A percentile compares a stretch with the other conserved stretches of the same genome.
Evolutionary conservation across 2,888 invertebrate genomes (phyloP).

Genomic region (Diplazon laetatorius): DNA sequence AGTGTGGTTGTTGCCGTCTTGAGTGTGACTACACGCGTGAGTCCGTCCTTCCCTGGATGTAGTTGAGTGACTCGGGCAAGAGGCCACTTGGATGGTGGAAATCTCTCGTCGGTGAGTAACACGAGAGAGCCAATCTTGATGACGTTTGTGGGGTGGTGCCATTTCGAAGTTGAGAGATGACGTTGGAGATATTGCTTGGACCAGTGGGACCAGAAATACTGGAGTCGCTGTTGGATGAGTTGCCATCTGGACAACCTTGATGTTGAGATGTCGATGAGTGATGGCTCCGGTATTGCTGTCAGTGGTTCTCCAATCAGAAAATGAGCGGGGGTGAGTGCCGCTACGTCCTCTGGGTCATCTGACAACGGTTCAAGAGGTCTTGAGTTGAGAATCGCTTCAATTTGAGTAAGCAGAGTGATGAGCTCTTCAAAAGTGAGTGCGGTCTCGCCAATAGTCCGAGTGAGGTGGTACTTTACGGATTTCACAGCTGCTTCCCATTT

Average conservation of each 20-base stretch:
- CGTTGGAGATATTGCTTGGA: conserved; percentile 43
- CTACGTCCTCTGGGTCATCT: conserved; percentile 5
- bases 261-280: not conserved
- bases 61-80: conserved; percentile 61
- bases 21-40: conserved; percentile 65
- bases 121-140: conserved; percentile 48
- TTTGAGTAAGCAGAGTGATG: not conserved
- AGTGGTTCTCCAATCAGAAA: not conserved
- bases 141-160: conserved; percentile 31
- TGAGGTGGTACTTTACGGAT: not conserved
- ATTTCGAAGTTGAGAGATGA: conserved; percentile 45
- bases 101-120: conserved; percentile 61
- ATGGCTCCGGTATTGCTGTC: not conserved
- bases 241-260: conserved; percentile 22
- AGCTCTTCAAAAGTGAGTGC: conserved; percentile 1
- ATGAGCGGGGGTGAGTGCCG: not conserved
- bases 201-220: conserved; percentile 56
- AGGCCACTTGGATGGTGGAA: conserved; percentile 66
- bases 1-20: conserved; percentile 62
- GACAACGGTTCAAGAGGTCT: conserved; percentile 2
- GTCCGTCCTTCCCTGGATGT: conserved; percentile 67
- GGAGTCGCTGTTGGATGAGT: conserved; percentile 29
- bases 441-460: too few species aligned
- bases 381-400: conserved; percentile 16
- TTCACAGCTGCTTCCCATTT: conserved; percentile 32